Evolutionary conservation across 1,140 invertebrate genomes (phyloP).

Genomic region (Drosophila arizonae): DNA sequence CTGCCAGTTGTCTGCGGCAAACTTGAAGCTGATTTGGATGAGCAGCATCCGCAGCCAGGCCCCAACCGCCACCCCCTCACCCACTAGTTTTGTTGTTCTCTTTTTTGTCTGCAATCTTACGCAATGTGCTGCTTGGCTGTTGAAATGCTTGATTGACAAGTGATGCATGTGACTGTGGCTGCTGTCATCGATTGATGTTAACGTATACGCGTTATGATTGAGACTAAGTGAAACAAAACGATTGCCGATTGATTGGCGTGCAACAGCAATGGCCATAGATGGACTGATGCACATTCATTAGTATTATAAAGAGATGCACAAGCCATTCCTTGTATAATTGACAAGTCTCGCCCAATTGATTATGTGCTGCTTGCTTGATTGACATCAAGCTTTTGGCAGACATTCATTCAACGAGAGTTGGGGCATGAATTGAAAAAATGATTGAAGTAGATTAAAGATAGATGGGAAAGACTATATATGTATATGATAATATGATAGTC

Average conservation of each 20-base stretch:
- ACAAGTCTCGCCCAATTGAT: neutral
- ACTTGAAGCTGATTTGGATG: conserved; percentile 19
- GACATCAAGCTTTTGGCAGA: neutral
- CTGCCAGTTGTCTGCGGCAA: conserved; percentile 18
- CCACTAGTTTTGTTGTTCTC: neutral
- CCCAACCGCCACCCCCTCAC: no score
- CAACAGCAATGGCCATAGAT: neutral
- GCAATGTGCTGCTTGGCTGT: conserved; percentile 22
- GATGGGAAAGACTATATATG: no score
- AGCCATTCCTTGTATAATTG: no score
- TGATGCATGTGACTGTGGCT: conserved; percentile 11
- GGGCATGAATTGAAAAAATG: no score
- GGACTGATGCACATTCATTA: neutral
- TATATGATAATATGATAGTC: no score
- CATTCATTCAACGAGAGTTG: no score
- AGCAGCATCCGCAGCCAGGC: no score
- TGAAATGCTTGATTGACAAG: conserved; percentile 35
- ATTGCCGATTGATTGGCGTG: neutral
- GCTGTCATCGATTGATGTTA: conserved; percentile 23
- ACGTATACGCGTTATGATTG: conserved; percentile 2
- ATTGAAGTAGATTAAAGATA: no score
- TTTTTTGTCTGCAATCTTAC: conserved; percentile 20
- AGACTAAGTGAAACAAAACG: neutral
- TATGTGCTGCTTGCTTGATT: neutral
- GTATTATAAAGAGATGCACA: neutral